These are phyloP conservation scores for Chiroxiphia lanceolata DNA, from an alignment of 2,797 vertebrate species.

Conservation along the genomic window DNA sequence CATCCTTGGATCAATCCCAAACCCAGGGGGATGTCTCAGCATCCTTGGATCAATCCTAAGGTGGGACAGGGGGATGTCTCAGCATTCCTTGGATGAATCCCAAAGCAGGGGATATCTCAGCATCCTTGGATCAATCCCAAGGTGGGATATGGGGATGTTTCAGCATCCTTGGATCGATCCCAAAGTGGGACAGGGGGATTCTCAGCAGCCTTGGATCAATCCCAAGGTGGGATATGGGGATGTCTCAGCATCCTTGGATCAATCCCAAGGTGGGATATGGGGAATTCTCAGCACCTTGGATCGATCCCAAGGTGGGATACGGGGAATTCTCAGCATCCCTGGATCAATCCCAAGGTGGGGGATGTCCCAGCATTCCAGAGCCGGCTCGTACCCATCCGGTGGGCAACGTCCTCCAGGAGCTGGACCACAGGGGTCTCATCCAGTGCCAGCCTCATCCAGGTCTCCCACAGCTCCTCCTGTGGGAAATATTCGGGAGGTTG, in stretches of 20 bases:
- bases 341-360: fast-evolving
- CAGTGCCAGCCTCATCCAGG: conserved; percentile 71
- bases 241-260: too few species aligned
- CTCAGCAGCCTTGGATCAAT: too few species aligned
- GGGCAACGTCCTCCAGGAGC: conserved; percentile 77
- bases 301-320: fast-evolving
- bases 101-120: too few species aligned
- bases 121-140: too few species aligned
- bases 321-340: fast-evolving
- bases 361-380: fast-evolving
- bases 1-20: not conserved
- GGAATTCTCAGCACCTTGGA: not conserved
- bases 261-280: too few species aligned
- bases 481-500: not conserved
- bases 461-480: conserved; percentile 72
- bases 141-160: too few species aligned
- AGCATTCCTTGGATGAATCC: too few species aligned
- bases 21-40: not conserved
- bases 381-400: conserved; percentile 73
- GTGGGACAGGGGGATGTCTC: too few species aligned
- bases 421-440: conserved; percentile 81
- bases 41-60: too few species aligned
- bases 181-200: too few species aligned
- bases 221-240: too few species aligned
- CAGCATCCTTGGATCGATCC: too few species aligned